A percentile compares a stretch with the other conserved stretches of the same genome.
These are phyloP conservation scores for Echinops telfairi DNA, from an alignment of 2,113 vertebrate species.

Conservation along the genomic window DNA sequence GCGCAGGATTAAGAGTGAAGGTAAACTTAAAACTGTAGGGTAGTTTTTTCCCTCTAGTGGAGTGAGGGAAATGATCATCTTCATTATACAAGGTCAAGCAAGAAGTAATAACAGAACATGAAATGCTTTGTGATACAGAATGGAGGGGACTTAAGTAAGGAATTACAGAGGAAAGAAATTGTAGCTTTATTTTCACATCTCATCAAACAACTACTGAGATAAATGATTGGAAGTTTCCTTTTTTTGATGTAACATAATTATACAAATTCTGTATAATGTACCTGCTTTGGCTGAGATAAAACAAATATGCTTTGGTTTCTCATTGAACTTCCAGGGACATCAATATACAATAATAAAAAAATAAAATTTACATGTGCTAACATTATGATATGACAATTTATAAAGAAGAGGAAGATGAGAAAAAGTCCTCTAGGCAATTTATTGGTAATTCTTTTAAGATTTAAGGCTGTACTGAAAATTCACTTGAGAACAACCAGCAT, in stretches of 20 bases:
- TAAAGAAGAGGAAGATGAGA: not conserved
- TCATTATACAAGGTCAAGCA: not conserved
- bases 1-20: not conserved
- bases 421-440: not conserved
- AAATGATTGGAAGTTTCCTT: not conserved
- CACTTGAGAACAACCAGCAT: not conserved
- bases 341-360: not conserved
- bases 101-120: not conserved
- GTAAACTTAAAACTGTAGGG: conserved; percentile 19
- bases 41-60: not conserved
- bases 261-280: not conserved
- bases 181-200: conserved; percentile 37
- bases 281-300: conserved; percentile 28
- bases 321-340: not conserved
- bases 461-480: not conserved
- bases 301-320: conserved; percentile 54
- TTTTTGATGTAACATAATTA: not conserved
- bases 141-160: not conserved
- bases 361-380: not conserved
- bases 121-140: not conserved
- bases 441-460: not conserved
- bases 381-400: conserved; percentile 1
- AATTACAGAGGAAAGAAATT: not conserved
- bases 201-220: not conserved
- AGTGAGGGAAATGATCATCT: not conserved